Conservation (phyloP, 92 coral and sea anemone species). For the Zoanthus sociatus region DNA sequence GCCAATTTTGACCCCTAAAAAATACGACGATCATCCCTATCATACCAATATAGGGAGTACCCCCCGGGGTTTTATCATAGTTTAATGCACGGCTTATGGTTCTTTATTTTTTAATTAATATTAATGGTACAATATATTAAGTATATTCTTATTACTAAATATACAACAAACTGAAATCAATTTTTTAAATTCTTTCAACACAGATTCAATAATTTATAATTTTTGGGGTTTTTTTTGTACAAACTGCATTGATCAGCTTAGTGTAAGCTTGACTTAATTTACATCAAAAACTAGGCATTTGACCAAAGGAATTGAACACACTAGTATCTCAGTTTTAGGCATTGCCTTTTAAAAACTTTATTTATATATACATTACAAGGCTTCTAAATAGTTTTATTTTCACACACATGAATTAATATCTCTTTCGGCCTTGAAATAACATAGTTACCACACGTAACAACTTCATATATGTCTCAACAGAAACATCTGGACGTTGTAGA, state of each 20-base stretch:
- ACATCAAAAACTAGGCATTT: too few relatives aligned
- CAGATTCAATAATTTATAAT: background rate
- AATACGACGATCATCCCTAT: too few relatives aligned
- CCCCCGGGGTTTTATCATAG: too few relatives aligned
- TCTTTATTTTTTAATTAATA: too few relatives aligned
- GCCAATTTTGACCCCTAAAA: too few relatives aligned
- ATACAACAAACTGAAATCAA: constrained; percentile 3
- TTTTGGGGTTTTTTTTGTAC: background rate
- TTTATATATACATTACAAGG: background rate
- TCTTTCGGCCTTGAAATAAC: background rate
- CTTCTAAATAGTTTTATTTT: background rate
- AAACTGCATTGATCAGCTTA: background rate
- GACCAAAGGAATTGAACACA: too few relatives aligned
- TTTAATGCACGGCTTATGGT: too few relatives aligned
- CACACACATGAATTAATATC: background rate
- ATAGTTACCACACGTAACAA: background rate
- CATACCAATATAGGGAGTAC: too few relatives aligned
- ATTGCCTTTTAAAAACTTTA: background rate
- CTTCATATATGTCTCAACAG: background rate
- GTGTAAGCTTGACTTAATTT: background rate
- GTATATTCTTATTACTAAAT: background rate
- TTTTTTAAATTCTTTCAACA: background rate
- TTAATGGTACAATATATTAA: background rate
- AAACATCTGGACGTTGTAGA: background rate
- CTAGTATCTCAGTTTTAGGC: background rate